phyloP scores from a whole-genome alignment of 2,113 vertebrate genomes.

The Naja naja region DNA sequence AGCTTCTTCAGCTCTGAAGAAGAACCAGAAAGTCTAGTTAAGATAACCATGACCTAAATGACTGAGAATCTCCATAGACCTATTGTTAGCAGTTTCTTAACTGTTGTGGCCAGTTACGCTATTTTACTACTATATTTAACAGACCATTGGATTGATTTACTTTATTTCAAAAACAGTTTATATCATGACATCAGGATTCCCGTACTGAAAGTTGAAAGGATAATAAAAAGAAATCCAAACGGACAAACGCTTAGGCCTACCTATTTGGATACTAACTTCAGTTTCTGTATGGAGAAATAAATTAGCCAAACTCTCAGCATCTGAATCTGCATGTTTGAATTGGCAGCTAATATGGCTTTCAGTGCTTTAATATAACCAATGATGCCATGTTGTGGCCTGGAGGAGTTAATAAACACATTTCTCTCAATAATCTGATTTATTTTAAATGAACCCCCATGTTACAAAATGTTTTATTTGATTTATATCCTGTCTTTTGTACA shows the following conservation, averaged over 20 bases:
- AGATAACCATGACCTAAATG: too few species aligned
- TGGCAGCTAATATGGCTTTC: neutral
- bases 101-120: neutral
- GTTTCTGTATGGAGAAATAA: neutral
- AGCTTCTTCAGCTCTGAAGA: too few species aligned
- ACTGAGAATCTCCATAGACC: too few species aligned
- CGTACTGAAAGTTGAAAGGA: neutral
- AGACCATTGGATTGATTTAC: neutral
- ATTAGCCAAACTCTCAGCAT: neutral
- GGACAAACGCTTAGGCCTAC: neutral
- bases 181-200: neutral
- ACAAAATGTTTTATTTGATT: too few species aligned
- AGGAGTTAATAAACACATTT: conserved; percentile 3
- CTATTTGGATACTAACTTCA: neutral
- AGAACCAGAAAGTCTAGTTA: too few species aligned
- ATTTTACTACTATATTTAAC: neutral
- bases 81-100: neutral
- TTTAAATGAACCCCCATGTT: too few species aligned
- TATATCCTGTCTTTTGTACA: too few species aligned
- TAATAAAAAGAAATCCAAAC: neutral
- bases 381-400: neutral
- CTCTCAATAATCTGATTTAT: neutral
- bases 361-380: neutral
- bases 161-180: neutral
- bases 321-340: neutral